These are phyloP conservation scores for Lepidurus couesii DNA, from an alignment of 1,140 invertebrate species.

Conservation along the genomic window DNA sequence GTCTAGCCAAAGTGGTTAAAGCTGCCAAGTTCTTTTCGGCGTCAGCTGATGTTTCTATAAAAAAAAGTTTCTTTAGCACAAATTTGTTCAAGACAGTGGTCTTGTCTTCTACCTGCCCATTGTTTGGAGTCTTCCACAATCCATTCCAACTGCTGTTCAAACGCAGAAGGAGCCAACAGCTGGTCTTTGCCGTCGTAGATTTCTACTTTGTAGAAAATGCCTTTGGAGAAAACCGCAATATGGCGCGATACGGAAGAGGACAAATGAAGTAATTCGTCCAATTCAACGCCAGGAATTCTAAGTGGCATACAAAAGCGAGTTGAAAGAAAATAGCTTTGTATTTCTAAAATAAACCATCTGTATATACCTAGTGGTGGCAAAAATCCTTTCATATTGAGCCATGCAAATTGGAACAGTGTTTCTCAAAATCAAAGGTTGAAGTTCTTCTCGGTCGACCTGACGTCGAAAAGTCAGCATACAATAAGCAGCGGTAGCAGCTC, in stretches of 20 bases:
- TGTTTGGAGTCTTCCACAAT: slow-evolving; percentile 47
- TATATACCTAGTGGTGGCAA: slow-evolving; percentile 44
- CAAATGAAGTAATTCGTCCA: slow-evolving; percentile 46
- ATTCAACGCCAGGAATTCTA: slow-evolving; percentile 49
- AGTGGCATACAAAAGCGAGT: not conserved
- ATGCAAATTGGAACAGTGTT: slow-evolving; percentile 48
- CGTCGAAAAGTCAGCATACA: slow-evolving; percentile 47
- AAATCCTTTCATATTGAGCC: slow-evolving; percentile 46
- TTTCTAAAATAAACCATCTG: slow-evolving; percentile 28
- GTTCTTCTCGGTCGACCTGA: slow-evolving; percentile 47
- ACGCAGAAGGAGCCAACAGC: slow-evolving; percentile 42
- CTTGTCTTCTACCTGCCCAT: slow-evolving; percentile 41
- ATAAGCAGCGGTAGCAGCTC: slow-evolving; percentile 47
- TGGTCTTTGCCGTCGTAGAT: slow-evolving; percentile 47
- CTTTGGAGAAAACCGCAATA: slow-evolving; percentile 41
- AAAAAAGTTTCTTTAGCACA: slow-evolving; percentile 26
- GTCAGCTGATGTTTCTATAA: slow-evolving; percentile 42
- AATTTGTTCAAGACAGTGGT: not conserved
- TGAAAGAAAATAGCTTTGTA: slow-evolving; percentile 24
- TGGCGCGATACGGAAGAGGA: slow-evolving; percentile 45
- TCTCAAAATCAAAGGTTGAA: slow-evolving; percentile 47
- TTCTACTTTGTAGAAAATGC: slow-evolving; percentile 46
- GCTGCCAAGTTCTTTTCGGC: slow-evolving; percentile 45
- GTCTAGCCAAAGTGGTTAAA: slow-evolving; percentile 47
- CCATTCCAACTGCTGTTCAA: slow-evolving; percentile 49